Percentiles rank a stretch among this genome's conserved stretches.
Conservation (phyloP, 1,140 invertebrate species). For the Caenorhabditis tropicalis region DNA sequence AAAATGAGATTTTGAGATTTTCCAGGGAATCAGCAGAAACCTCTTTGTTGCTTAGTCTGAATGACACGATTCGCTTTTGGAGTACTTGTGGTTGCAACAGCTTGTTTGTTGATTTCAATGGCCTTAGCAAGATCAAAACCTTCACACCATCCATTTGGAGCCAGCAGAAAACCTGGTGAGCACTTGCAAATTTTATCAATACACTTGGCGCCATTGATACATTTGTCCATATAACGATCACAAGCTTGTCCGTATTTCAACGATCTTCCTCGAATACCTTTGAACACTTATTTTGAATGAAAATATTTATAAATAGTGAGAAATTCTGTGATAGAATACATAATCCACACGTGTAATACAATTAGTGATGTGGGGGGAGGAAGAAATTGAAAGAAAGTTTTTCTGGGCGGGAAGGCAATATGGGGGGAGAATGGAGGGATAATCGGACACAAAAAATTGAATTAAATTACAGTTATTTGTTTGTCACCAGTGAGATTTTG, state of each 20-base stretch:
- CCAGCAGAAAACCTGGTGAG: constrained; percentile 46
- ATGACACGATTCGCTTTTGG: neutral
- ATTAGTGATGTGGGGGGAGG: constrained; percentile 32
- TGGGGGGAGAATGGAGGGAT: neutral
- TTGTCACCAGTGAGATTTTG: constrained; percentile 38
- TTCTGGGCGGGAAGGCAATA: neutral
- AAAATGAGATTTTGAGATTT: neutral
- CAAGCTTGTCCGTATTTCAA: constrained; percentile 57
- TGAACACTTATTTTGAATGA: constrained; percentile 20
- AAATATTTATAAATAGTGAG: neutral
- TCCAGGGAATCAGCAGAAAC: neutral
- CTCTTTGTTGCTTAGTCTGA: constrained; percentile 8
- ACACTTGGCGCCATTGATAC: constrained; percentile 55
- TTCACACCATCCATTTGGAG: constrained; percentile 52
- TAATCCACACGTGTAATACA: constrained; percentile 31
- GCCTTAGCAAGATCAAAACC: constrained; percentile 31
- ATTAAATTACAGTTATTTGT: constrained; percentile 27
- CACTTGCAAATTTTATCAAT: constrained; percentile 59
- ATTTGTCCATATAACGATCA: constrained; percentile 32
- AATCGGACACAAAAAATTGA: constrained; percentile 1
- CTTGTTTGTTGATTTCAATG: constrained; percentile 23
- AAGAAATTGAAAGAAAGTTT: neutral
- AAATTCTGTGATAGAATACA: constrained; percentile 32
- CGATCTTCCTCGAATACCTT: constrained; percentile 25
- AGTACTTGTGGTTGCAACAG: neutral